Base-by-base conservation (phyloP, 2,113 vertebrate genomes). In the Callipepla squamata region DNA sequence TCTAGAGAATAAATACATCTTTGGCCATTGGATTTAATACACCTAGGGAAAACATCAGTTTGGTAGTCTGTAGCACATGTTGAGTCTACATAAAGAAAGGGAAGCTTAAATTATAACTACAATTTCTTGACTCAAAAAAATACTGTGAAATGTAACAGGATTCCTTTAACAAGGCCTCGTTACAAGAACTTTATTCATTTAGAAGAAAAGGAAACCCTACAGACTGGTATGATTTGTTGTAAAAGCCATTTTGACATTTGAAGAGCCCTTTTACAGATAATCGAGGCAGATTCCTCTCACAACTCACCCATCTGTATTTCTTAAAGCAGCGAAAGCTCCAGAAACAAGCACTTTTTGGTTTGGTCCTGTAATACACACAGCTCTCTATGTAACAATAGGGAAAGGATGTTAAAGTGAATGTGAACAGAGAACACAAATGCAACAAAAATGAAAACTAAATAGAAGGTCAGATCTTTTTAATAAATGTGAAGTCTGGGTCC, bases 391-490 rank as follows among this genome's bases (percentile, higher is more conserved):
- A 95, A 72, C 66, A 81, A 51, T 9, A 76, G 53, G 74, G 69
- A 51, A 83, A 70, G 48, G 92, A 47, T 48, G 44, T 90, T 74
- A 80, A 78, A 65, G 13, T 34, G 92, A 70, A 51, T 70, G 63
- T 82, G 38, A 50, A 87, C 44, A 92, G 75, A 94, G 82, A 67
- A 34, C 38, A 89, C 36, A 72, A 96, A 84, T 76, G 76, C 74
- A 94, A 95, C 84, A 85, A 95, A 97, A 94, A 92, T 80, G 69
- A 76, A 96, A 96, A 95, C 94, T 86, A 95, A 96, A 92, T 74
- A 73, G 88, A 92, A 93, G 65, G 92, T 78, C 94, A 91, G 42
- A 87, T 93, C 80, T 94, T 79, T 91, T 95, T 91, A 94, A 94
- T 92, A 87, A 87, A 94, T 91, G 72, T 75, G 84, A 87, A 91